Evolutionary conservation across 2,888 invertebrate genomes (phyloP), one percentile per base, ranked within the genome.

Genomic region (Nyleta sp.): DNA sequence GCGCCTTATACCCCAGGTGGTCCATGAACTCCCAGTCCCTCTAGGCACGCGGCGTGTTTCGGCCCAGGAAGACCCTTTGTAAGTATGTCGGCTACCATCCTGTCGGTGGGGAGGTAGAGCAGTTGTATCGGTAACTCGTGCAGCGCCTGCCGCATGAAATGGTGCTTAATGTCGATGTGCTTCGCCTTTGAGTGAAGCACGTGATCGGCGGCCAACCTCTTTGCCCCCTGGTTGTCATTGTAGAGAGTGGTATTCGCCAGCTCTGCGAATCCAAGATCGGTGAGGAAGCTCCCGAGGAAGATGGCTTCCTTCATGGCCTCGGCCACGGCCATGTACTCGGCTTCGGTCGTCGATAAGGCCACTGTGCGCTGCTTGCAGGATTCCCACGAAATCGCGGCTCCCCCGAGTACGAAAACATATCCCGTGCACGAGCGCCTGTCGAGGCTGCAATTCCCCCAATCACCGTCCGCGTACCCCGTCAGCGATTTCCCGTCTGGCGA

Each of bases 151-250:
- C 44, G 44, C 8, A 44, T 10, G 20, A 44, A 44, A 20, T 44
- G 20, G 18, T 44, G 44, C 18, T 11, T 17, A 3, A 44, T 10
- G 44, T 44, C 44, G 1, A 44, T 18, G 44, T 44, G 44, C 20
- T 44, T 44, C 18, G 44, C 8, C 10, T 18, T 33, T 4, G 52
- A 10, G 17, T 53, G 52, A 35, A 20, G 2, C 1, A 78, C 59
- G 0, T 71, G 72, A 68, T 80, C 71, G 1, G 24, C 71, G 1
- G 78, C 80, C 13, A 81, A 22, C 55, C 55, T 31, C 5, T 57
- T 55, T 2, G 81, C 79, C 3, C 76, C 62, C 15, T 71, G 79
- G 40, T 81, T 81, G 53, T 78, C 77, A 15, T 75, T 55, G 42
- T 57, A 77, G 1, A 81, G 11, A 2, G n/a, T 48, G 1, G 46